Conservation (phyloP, 2,888 invertebrate genomes). For the Scaptomyza polygonia region DNA sequence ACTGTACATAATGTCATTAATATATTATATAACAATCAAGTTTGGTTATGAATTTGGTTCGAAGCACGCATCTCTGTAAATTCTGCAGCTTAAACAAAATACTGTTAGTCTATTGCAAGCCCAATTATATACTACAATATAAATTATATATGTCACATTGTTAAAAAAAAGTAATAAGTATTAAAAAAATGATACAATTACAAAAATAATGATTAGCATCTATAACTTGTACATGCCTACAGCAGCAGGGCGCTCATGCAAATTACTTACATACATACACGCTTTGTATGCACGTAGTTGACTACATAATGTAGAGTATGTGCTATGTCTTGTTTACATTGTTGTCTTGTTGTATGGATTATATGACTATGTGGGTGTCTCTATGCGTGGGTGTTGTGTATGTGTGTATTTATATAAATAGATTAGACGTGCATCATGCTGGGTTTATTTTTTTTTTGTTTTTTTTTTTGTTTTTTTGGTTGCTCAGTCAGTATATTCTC, state of each 20-base stretch:
- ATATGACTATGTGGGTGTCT: conserved; percentile 63
- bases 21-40: conserved; percentile 78
- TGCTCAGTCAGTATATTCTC: conserved; percentile 50
- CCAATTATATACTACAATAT: conserved; percentile 70
- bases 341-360: conserved; percentile 75
- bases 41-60: conserved; percentile 77
- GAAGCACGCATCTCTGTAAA: conserved; percentile 63
- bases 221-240: conserved; percentile 72
- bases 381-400: conserved; percentile 30
- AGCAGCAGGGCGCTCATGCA: conserved; percentile 61
- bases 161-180: conserved; percentile 52
- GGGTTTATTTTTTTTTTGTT: conserved; percentile 5
- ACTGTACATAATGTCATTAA: conserved; percentile 75
- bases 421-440: conserved; percentile 78
- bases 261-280: conserved; percentile 46
- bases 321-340: conserved; percentile 81
- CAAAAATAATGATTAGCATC: conserved; percentile 72
- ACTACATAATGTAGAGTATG: conserved; percentile 64
- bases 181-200: conserved; percentile 44
- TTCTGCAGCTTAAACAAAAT: conserved; percentile 67
- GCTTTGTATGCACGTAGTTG: conserved; percentile 35
- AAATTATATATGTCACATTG: conserved; percentile 62
- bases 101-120: conserved; percentile 78
- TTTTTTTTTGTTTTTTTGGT: background rate
- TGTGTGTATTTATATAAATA: conserved; percentile 62